phyloP scores from a whole-genome alignment of 92 coral and sea anemone genomes.

The Zoanthus sociatus region DNA sequence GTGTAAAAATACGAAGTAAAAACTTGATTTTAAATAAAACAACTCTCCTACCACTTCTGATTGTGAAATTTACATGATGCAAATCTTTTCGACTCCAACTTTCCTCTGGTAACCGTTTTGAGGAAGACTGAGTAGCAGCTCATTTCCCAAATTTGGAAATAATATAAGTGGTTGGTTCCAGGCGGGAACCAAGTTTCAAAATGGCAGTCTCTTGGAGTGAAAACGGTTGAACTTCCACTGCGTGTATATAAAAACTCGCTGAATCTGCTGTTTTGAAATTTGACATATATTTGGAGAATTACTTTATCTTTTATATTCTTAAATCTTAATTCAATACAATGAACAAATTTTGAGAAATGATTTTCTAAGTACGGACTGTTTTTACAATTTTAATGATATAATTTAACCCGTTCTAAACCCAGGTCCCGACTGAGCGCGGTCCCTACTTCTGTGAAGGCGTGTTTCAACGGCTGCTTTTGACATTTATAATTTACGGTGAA shows the following conservation, averaged over 20 bases:
- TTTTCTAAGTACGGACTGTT: neutral
- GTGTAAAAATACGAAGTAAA: neutral
- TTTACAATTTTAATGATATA: neutral
- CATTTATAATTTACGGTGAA: too few species aligned
- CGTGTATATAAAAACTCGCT: neutral
- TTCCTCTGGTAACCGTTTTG: conserved; percentile 5
- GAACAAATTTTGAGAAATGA: neutral
- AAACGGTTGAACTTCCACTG: conserved; percentile 11
- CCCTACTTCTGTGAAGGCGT: too few species aligned
- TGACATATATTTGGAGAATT: neutral
- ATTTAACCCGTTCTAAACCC: conserved; percentile 17
- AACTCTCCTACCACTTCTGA: neutral
- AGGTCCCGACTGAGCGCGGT: conserved; percentile 32
- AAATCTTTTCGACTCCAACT: conserved; percentile 6
- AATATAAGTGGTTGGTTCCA: neutral
- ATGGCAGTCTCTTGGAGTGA: conserved; percentile 3
- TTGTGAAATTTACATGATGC: conserved; percentile 3
- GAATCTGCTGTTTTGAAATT: neutral
- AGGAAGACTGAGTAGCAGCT: conserved; percentile 25
- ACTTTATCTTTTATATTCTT: neutral
- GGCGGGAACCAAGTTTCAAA: conserved; percentile 14
- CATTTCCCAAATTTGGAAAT: conserved; percentile 20
- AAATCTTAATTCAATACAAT: neutral
- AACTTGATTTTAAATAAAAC: neutral
- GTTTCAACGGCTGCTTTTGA: too few species aligned